Evolutionary conservation across 92 coral and sea anemone species (phyloP).

Genomic region (Epizoanthus illoricatus): DNA sequence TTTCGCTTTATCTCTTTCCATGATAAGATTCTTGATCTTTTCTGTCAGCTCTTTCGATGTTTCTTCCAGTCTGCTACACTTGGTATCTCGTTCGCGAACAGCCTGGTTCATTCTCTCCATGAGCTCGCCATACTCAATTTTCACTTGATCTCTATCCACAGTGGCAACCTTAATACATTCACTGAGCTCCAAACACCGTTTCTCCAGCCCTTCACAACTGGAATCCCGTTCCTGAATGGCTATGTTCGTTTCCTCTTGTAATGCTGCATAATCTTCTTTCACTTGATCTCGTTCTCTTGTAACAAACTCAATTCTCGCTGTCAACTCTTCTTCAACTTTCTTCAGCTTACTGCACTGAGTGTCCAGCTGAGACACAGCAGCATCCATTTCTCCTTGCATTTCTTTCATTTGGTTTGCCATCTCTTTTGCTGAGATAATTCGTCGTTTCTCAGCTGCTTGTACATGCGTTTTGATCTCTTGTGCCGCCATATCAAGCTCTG

Average conservation of each 20-base stretch:
- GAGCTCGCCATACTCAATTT: no score
- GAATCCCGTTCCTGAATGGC: conserved; percentile 9
- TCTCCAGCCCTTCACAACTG: conserved; percentile 7
- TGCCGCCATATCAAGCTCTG: conserved; percentile 53
- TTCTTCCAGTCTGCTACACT: no score
- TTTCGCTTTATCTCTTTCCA: not conserved
- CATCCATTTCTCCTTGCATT: conserved; percentile 11
- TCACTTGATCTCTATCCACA: not conserved
- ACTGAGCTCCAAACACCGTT: not conserved
- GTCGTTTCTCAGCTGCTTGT: conserved; percentile 55
- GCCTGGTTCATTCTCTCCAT: no score
- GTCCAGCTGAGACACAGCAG: conserved; percentile 1
- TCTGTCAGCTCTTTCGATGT: not conserved
- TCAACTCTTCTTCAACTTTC: conserved; percentile 7
- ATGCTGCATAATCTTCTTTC: not conserved
- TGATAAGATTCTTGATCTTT: not conserved
- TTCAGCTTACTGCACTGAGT: not conserved
- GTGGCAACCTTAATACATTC: not conserved
- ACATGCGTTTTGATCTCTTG: conserved; percentile 61
- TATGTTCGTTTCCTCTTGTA: not conserved
- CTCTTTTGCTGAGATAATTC: conserved; percentile 49
- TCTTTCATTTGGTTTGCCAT: conserved; percentile 47
- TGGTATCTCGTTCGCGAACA: no score
- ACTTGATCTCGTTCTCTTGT: conserved; percentile 4
- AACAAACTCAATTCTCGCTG: not conserved